phyloP scores from a whole-genome alignment of 2,888 invertebrate species.

The Sphaeridia pumilis region DNA sequence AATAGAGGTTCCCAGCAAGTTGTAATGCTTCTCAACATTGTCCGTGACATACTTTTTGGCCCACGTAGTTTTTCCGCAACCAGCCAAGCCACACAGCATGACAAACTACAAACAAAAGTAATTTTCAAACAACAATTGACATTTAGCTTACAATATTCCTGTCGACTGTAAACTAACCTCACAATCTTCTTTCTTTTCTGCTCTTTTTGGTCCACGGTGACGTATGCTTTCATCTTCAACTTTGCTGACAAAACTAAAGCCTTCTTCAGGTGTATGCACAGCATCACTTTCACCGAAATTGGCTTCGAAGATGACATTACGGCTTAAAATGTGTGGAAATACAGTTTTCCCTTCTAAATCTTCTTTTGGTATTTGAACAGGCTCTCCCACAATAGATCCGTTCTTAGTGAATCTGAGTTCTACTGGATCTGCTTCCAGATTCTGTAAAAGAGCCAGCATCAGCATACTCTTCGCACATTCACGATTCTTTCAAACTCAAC shows the following conservation, averaged over 20 bases:
- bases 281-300: constrained; percentile 57
- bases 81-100: constrained; percentile 89
- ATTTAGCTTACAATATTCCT: background rate
- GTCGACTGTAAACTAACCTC: constrained; percentile 59
- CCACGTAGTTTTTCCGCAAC: constrained; percentile 88
- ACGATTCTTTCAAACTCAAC: no score
- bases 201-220: constrained; percentile 55
- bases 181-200: constrained; percentile 61
- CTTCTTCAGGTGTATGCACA: constrained; percentile 41
- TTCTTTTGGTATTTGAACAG: constrained; percentile 57
- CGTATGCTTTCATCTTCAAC: constrained; percentile 40
- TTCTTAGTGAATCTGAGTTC: constrained; percentile 71
- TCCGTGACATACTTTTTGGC: constrained; percentile 57
- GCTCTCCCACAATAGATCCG: constrained; percentile 62
- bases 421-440: constrained; percentile 56
- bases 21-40: constrained; percentile 67
- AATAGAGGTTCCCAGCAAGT: constrained; percentile 63
- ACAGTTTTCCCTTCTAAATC: constrained; percentile 56
- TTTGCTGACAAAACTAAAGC: constrained; percentile 47
- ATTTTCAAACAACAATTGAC: no score
- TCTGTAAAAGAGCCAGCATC: constrained; percentile 45
- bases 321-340: constrained; percentile 81
- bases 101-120: constrained; percentile 52
- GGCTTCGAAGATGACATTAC: constrained; percentile 74
- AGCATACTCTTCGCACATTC: no score